Base-by-base conservation (phyloP, 2,888 invertebrate species). In the Neuroscelio doddi region DNA sequence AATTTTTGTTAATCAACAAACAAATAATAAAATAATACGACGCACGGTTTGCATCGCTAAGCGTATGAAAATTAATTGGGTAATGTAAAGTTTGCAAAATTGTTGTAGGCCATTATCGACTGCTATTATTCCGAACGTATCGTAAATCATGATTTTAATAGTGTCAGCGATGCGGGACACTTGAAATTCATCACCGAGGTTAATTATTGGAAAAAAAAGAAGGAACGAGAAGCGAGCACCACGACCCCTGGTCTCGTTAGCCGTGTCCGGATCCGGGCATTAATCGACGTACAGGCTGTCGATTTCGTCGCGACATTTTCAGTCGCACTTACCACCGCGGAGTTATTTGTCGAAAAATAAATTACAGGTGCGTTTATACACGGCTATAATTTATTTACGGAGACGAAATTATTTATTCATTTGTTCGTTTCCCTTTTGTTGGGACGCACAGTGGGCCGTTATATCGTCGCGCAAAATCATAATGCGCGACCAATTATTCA, bases 201-300 rank as follows among this genome's bases (percentile, higher is more conserved):
- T 57, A 57, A 57, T 56, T 56, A 56, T 57, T 47, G 42, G 39
- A 51, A 21, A 47, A 59, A 62, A n/a, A n/a, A n/a, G n/a, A n/a
- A n/a, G n/a, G n/a, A n/a, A 38, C 50, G 39, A 50, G 51, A 39
- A 39, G 56, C 51, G 51, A 51, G 51, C 34, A 10, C 3, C 21
- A 5, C 56, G 56, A 62, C 62, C 62, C 41, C 41, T 50, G 50
- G 62, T 62, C 62, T 62, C 62, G 55, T 62, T 62, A 62, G 50
- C 45, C 55, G 50, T 50, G 55, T 55, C 55, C 62, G 55, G 59
- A 46, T 61, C 41, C 50, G 46, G 56, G 51, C 47, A 46, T 56
- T 56, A 56, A 46, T 56, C 47, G 47, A 41, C 41, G 32, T 21
- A 30, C 36, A 30, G 32, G 12, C 32, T 27, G 49, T 50, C 49